Base-by-base conservation (phyloP, 2,797 vertebrate genomes). In the Enteromius trimaculatus region DNA sequence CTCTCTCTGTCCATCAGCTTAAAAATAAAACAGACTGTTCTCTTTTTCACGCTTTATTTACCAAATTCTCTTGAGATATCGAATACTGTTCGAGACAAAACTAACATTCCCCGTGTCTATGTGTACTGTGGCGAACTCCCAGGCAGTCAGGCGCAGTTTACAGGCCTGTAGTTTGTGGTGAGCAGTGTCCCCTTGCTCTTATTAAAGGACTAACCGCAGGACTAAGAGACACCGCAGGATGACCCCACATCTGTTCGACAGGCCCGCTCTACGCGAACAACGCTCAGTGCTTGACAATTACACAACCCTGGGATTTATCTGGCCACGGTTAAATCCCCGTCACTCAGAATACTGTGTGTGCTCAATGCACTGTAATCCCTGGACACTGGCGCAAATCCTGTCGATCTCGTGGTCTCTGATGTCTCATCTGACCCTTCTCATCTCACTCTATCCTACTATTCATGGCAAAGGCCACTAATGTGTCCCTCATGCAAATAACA, bases 241-340 rank as follows among this genome's bases (percentile, higher is more conserved):
- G 60, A 82, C 77, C 71, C 68, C 81, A 86, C 88, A 89, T 89
- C 86, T 89, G 88, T 77, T 86, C 31, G 49, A 49, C 81, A 80
- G 69, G 44, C 84, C 81, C 29, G 58, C 90, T 93, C 77, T 10
- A 87, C 86, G 88, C 78, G 74, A 87, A 89, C 90, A 21, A 76
- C 87, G 23, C 68, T 83, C 65, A 16, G 26, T 16, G 34, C 83
- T 82, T 71, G 85, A 87, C 82, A 79, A 83, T 77, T 79, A 84
- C 86, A 86, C 86, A 92, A 91, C 90, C 88, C 91, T 88, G 11
- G 70, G 75, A 68, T 83, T 90, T 85, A 69, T 90, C 86, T 83
- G 58, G 64, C 83, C 87, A 75, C 64, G 70, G 60, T 79, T 79
- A 86, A 88, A 88, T 86, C 85, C 87, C 71, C 29, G n/a, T 55